Percentiles rank a stretch among this genome's conserved stretches.
phyloP scores from a whole-genome alignment of 2,113 vertebrate genomes.

The Phyllostomus hastatus region DNA sequence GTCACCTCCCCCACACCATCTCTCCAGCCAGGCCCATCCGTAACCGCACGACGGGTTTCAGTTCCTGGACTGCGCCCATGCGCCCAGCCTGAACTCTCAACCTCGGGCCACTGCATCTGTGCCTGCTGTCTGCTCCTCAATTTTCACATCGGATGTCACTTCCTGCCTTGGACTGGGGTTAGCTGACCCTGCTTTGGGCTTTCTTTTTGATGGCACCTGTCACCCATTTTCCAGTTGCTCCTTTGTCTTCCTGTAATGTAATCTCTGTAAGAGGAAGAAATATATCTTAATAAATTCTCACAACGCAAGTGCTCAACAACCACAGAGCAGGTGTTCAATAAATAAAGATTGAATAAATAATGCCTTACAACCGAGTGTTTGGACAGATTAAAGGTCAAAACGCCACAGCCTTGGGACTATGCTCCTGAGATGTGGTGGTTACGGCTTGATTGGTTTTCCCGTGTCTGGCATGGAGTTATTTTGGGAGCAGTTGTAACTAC shows the following conservation, averaged over 20 bases:
- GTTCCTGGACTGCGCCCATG: not conserved
- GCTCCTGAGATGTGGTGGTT: not conserved
- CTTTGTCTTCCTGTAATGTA: not conserved
- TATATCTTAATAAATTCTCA: not conserved
- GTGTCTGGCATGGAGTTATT: not conserved
- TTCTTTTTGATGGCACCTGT: not conserved
- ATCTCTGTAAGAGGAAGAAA: not conserved
- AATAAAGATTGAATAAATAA: not conserved
- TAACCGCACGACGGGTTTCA: not conserved
- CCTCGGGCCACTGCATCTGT: not conserved
- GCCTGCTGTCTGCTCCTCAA: not conserved
- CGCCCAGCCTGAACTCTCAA: not conserved
- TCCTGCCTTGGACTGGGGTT: not conserved
- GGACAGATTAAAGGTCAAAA: conserved; percentile 1
- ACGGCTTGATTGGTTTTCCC: not conserved
- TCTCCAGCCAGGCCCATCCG: not conserved
- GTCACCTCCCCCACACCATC: not conserved
- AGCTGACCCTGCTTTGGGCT: not conserved
- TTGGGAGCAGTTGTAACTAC: not conserved
- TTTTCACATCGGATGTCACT: not conserved
- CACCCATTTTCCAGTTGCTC: not conserved
- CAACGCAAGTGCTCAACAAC: not conserved
- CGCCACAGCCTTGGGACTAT: not conserved
- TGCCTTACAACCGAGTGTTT: not conserved
- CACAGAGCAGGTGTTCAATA: not conserved